Evolutionary conservation across 2,113 vertebrate genomes (phyloP), one percentile per base, ranked within the genome.

Genomic region (Lampris incognitus): DNA sequence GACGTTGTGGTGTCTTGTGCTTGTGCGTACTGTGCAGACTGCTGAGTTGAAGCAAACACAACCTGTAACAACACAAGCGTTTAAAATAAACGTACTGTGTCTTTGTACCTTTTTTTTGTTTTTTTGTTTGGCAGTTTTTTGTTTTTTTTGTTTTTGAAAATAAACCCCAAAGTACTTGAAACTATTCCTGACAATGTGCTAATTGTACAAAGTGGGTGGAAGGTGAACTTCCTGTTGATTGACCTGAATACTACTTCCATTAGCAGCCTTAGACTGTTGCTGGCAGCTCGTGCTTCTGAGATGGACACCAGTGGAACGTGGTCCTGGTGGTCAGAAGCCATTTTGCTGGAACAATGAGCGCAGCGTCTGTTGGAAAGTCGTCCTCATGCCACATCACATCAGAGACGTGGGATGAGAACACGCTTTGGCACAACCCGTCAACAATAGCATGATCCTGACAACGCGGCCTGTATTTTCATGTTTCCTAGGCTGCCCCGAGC

Each of bases 101-200:
- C 71, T 76, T 85, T 89, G 79, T 90, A 88, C 82, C 69, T 78
- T 87, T 75, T 75, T 92, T 82, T 82, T 88, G 89, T 91, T 77
- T 69, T 89, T 78, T 87, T 76, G 92, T 90, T 91, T 24, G 24
- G 24, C 24, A 24, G 89, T 91, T 77, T 69, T 89, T 78, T 87
- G 76, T 92, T 90, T 91, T 91, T 90, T 84, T 66, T 81, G 42
- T 67, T 81, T 87, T 85, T 79, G 64, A 36, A 91, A 95, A 92
- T 94, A 94, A 94, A 94, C 85, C 71, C 24, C 81, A 78, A 81
- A 76, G 38, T 90, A 91, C 84, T 93, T 91, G 91, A 94, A 92
- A 82, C 44, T 51, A 46, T 4, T 13, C 0, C 13, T 38, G 1
- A 74, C 10, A 2, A 4, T 49, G 61, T 69, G 68, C 41, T 64